Base-by-base conservation (phyloP, 2,113 vertebrate genomes). In the Gymnarchus niloticus region DNA sequence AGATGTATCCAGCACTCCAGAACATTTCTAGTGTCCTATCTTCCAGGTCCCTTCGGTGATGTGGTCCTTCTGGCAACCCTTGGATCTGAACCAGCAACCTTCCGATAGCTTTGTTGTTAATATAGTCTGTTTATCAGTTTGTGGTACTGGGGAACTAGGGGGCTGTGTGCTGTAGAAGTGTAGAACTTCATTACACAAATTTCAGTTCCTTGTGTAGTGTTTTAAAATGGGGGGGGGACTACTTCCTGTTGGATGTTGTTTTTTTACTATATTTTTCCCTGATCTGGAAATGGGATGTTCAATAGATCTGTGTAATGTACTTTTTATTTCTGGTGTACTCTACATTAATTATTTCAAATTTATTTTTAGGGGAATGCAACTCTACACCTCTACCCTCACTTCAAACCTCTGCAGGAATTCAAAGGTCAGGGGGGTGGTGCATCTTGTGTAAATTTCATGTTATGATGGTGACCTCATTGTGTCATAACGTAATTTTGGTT, bases 311-410 rank as follows among this genome's bases (percentile, higher is more conserved):
- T 37, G 61, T 19, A 33, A 28, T n/a, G 59, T 33, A 37, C 61
- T 69, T 25, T 5, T 2, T n/a, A n/a, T 0, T 69, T 69, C 33
- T 69, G 10, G 3, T 1, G 3, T 12, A 3, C 33, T 65, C 17
- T 37, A 69, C 28, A 69, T 37, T 69, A 37, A 69, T 84, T 21
- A 2, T 84, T 83, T 49, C 12, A 17, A 6, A 65, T 83, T 33
- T 48, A 33, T 54, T 23, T 88, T 73, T 59, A 96, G 96, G 95
- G 96, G 52, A 95, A 96, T 84, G 95, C 95, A 14, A 96, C 96
- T 1, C 93, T 96, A 19, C 95, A 96, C 88, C 88, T 96, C 0
- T 96, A 96, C 86, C 96, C 96, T 25, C 95, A 96, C 87, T 96
- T 54, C 51, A 96, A 95, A 87, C 90, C 94, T 61, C 91, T 96